phyloP scores from a whole-genome alignment of 2,888 invertebrate species.

The Tetragnatha montana region DNA sequence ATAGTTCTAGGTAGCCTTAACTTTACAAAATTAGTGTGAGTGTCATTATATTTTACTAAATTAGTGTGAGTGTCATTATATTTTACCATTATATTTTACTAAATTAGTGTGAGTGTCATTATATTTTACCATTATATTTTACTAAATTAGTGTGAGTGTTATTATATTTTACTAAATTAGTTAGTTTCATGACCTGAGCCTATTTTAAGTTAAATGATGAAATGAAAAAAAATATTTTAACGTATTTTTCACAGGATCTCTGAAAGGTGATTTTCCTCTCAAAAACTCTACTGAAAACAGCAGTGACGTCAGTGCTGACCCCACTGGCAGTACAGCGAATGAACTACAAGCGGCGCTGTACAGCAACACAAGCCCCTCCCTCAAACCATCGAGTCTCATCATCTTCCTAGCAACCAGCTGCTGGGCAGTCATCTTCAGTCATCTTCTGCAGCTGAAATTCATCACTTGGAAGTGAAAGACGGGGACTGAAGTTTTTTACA shows the following conservation, averaged over 20 bases:
- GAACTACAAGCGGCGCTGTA: constrained; percentile 44
- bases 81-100: not conserved
- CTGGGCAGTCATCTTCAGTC: not conserved
- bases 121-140: too few relatives aligned
- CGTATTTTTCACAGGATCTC: constrained; percentile 21
- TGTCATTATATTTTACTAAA: not conserved
- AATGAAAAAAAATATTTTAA: not conserved
- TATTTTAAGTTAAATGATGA: not conserved
- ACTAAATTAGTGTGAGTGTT: too few relatives aligned
- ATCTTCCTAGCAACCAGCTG: not conserved
- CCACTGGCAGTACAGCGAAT: constrained; percentile 34
- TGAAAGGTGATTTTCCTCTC: constrained; percentile 48
- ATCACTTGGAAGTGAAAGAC: constrained; percentile 24
- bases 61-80: too few relatives aligned
- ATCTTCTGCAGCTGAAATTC: not conserved
- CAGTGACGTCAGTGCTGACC: not conserved
- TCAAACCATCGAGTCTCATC: constrained; percentile 11
- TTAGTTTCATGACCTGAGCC: not conserved
- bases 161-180: not conserved
- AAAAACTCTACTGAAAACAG: not conserved
- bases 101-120: too few relatives aligned
- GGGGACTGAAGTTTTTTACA: constrained; percentile 7
- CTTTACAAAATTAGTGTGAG: too few relatives aligned
- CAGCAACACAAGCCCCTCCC: constrained; percentile 26
- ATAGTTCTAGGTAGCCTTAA: too few relatives aligned